phyloP scores from a whole-genome alignment of 2,797 vertebrate genomes.

The Okamejei kenojei region DNA sequence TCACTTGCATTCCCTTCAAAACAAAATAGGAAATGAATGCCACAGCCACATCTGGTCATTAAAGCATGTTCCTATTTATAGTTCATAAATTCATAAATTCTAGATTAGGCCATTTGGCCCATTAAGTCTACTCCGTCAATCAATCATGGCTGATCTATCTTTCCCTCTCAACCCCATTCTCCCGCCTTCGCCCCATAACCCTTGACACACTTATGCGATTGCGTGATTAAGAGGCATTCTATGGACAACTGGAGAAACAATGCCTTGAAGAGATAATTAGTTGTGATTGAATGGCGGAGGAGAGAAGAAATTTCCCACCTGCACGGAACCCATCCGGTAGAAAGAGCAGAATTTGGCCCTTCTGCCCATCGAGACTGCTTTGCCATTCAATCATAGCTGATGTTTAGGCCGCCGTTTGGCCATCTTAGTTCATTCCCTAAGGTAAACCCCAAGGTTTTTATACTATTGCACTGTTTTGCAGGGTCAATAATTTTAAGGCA shows the following conservation, averaged over 20 bases:
- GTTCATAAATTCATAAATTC: too few relatives aligned
- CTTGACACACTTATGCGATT: too few relatives aligned
- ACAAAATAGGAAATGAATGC: not conserved
- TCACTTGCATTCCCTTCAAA: conserved; percentile 59
- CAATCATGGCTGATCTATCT: too few relatives aligned
- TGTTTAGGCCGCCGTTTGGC: not conserved
- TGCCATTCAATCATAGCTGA: too few relatives aligned
- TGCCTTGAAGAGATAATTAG: not conserved
- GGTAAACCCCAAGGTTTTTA: not conserved
- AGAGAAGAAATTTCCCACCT: not conserved
- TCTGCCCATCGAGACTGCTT: too few relatives aligned
- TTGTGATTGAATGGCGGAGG: too few relatives aligned
- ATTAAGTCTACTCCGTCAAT: too few relatives aligned
- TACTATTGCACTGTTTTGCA: not conserved
- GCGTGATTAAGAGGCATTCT: not conserved
- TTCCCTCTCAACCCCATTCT: too few relatives aligned
- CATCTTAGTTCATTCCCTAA: not conserved
- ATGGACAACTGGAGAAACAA: not conserved
- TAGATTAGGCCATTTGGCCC: too few relatives aligned
- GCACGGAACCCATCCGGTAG: not conserved
- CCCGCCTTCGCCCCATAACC: too few relatives aligned
- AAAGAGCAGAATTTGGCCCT: too few relatives aligned
- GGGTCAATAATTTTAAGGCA: not conserved
- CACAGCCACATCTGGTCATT: not conserved
- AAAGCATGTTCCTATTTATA: not conserved